Evolutionary conservation across 2,888 invertebrate species (phyloP).

Genomic region (Magallana nippona): DNA sequence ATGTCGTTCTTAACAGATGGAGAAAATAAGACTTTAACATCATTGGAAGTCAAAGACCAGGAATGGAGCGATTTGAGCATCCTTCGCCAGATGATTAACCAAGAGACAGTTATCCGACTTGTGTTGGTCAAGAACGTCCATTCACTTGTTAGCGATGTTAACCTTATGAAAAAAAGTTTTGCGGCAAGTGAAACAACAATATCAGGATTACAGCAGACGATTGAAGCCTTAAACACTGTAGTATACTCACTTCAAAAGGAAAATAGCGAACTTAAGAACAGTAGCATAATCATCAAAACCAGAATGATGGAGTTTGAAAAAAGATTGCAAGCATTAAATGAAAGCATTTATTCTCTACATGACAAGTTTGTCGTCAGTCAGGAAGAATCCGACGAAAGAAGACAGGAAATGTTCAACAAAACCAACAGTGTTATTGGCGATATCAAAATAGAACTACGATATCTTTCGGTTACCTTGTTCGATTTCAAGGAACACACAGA

Average conservation of each 20-base stretch:
- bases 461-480: background rate
- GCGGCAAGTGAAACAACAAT: background rate
- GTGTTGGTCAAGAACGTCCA: slow-evolving; percentile 2
- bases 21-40: background rate
- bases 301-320: too few species aligned
- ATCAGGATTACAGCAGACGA: background rate
- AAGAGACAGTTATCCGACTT: background rate
- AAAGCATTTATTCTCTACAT: background rate
- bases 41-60: background rate
- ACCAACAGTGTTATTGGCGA: background rate
- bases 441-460: background rate
- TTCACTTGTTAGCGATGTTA: background rate
- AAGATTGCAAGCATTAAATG: too few species aligned
- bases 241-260: background rate
- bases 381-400: background rate
- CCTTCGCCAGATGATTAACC: background rate
- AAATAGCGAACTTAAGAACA: background rate
- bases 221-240: background rate
- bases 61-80: background rate
- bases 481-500: background rate
- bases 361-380: background rate
- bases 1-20: background rate
- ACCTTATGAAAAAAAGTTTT: background rate
- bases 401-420: background rate
- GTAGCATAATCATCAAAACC: too few species aligned